Conservation (phyloP, 1,140 invertebrate genomes). For the Ctenoplectra terminalis region DNA sequence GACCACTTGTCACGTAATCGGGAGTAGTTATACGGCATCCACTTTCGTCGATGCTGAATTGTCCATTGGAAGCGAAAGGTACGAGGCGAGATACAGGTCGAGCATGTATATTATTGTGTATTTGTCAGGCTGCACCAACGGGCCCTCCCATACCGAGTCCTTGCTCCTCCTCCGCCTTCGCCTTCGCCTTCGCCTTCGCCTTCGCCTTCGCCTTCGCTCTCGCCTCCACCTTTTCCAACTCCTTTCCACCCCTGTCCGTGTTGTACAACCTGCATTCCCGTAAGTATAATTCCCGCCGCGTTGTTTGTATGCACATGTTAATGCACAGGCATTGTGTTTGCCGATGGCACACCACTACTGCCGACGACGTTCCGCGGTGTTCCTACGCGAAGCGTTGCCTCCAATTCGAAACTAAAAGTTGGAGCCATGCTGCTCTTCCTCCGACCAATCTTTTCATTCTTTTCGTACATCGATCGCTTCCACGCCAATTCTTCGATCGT, state of each 20-base stretch:
- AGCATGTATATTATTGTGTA: constrained; percentile 60
- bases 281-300: constrained; percentile 72
- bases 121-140: constrained; percentile 60
- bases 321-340: constrained; percentile 75
- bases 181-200: constrained; percentile 31
- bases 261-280: constrained; percentile 57
- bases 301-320: constrained; percentile 77
- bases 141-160: constrained; percentile 52
- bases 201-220: constrained; percentile 29
- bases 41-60: constrained; percentile 44
- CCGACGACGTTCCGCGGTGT: constrained; percentile 30
- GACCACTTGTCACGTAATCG: constrained; percentile 43
- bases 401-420: constrained; percentile 18
- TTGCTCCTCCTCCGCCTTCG: constrained; percentile 27
- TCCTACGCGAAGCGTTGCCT: constrained; percentile 21
- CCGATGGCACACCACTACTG: constrained; percentile 61
- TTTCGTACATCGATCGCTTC: no score
- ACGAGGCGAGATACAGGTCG: constrained; percentile 27
- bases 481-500: no score
- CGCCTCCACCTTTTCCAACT: constrained; percentile 29
- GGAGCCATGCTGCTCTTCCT: no score
- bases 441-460: neutral
- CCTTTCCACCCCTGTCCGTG: constrained; percentile 21
- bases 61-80: constrained; percentile 35
- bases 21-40: constrained; percentile 37